Percentiles rank a stretch among this genome's conserved stretches.
These are phyloP conservation scores for Meiosimyza decipiens DNA, from an alignment of 2,888 invertebrate genomes.

Conservation along the genomic window DNA sequence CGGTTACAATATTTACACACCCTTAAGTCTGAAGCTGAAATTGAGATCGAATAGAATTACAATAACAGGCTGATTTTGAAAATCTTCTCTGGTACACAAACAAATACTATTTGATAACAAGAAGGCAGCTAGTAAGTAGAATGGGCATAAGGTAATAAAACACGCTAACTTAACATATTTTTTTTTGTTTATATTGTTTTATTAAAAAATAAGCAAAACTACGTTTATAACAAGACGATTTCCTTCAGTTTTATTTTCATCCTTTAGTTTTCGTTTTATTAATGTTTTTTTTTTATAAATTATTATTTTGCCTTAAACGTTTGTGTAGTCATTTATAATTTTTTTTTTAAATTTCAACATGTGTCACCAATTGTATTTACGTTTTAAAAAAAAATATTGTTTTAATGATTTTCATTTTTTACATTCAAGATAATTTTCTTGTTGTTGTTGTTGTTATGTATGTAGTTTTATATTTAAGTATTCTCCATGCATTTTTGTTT, in stretches of 20 bases:
- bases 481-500: background rate
- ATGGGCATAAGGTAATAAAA: background rate
- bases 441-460: constrained; percentile 13
- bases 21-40: too few species aligned
- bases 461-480: background rate
- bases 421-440: background rate
- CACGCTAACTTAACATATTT: constrained; percentile 20
- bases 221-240: constrained; percentile 67
- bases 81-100: too few species aligned
- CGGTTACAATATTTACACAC: too few species aligned
- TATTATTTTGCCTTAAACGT: constrained; percentile 16
- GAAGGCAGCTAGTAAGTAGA: too few species aligned
- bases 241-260: constrained; percentile 56
- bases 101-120: too few species aligned
- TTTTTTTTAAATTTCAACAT: constrained; percentile 1
- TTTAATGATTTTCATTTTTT: too few species aligned
- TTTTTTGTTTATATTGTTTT: constrained; percentile 59
- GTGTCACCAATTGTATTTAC: background rate
- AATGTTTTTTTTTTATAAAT: constrained; percentile 40
- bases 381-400: too few species aligned
- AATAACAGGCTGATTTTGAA: too few species aligned
- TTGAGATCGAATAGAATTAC: too few species aligned
- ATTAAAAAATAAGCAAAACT: constrained; percentile 67
- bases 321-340: background rate
- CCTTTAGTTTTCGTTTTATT: constrained; percentile 43